Evolutionary conservation across 2,888 invertebrate species (phyloP), one percentile per base, ranked within the genome.

Genomic region (Belgica antarctica): DNA sequence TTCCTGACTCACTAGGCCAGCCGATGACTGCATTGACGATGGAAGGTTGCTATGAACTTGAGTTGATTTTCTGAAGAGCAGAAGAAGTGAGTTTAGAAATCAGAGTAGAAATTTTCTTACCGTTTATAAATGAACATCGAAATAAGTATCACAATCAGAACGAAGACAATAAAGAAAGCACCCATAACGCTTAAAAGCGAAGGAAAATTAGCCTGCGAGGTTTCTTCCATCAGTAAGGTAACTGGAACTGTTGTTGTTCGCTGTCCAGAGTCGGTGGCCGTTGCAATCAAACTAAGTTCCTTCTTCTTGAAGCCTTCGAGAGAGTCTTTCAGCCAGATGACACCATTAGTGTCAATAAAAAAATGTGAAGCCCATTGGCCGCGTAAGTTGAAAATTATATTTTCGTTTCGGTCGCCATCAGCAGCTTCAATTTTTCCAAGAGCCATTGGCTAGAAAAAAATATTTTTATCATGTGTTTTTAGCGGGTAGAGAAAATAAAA

Each of bases 261-360:
- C 0, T 93, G 90, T n/a, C 94, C 95, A 12, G 88, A 89, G 79
- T 94, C 95, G 0, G 86, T 87, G 22, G 94, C 95, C 61, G 91
- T 87, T 41, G 91, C 93, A 57, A 91, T 86, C 66, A 92, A 82
- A 79, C 90, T 87, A 61, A 91, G 86, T 61, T 85, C 84, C 22
- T 86, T 83, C 24, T 80, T 74, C 77, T 84, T 87, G 34, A 82
- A 79, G 62, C 81, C 77, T 8, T 81, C 76, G 66, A 82, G 80
- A 57, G 79, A 81, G n/a, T 80, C 80, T 68, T 83, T 82, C 77
- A 88, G 78, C 76, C 82, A 85, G 75, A 94, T 81, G 75, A 88
- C 89, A 28, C 80, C 79, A 1, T 74, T 74, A 10, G 75, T 73
- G 72, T 81, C 79, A 36, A 80, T 76, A 72, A 78, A 77, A 62